Conservation (phyloP, 1,140 invertebrate genomes). For the Meloidogyne hapla region DNA sequence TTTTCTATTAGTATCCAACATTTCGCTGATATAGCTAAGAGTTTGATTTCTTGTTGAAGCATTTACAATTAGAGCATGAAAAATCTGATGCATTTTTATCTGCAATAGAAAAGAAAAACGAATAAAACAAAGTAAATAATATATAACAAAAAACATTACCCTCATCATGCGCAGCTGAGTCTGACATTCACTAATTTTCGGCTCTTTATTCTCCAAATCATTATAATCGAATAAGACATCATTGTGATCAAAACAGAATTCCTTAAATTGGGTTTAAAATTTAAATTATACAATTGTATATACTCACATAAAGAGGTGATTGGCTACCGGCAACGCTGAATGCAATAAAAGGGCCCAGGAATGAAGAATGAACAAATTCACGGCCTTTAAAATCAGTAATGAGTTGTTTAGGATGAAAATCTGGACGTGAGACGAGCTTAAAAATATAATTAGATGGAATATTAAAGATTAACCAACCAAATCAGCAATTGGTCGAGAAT, state of each 20-base stretch:
- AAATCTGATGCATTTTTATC: constrained; percentile 75
- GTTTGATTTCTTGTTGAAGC: constrained; percentile 74
- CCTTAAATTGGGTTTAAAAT: constrained; percentile 22
- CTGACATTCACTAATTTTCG: constrained; percentile 35
- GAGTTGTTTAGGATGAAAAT: constrained; percentile 11
- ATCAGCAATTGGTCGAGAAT: constrained; percentile 38
- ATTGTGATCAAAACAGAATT: constrained; percentile 26
- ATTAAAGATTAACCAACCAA: constrained; percentile 21
- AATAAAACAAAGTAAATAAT: constrained; percentile 23
- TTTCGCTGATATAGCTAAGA: constrained; percentile 75
- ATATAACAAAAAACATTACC: neutral
- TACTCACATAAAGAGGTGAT: constrained; percentile 66
- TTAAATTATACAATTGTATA: constrained; percentile 1
- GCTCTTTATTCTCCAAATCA: constrained; percentile 26
- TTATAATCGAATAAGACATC: constrained; percentile 13
- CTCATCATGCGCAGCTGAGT: constrained; percentile 15
- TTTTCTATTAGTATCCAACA: constrained; percentile 80
- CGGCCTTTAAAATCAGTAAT: constrained; percentile 65
- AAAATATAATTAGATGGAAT: neutral
- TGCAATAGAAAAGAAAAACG: constrained; percentile 60
- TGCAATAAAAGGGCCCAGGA: constrained; percentile 82
- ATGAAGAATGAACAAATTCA: constrained; percentile 78
- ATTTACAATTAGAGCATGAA: constrained; percentile 81
- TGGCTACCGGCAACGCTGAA: constrained; percentile 75
- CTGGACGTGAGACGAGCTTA: constrained; percentile 17